Evolutionary conservation across 1,140 invertebrate species (phyloP).

Genomic region (Diachasma alloeum): DNA sequence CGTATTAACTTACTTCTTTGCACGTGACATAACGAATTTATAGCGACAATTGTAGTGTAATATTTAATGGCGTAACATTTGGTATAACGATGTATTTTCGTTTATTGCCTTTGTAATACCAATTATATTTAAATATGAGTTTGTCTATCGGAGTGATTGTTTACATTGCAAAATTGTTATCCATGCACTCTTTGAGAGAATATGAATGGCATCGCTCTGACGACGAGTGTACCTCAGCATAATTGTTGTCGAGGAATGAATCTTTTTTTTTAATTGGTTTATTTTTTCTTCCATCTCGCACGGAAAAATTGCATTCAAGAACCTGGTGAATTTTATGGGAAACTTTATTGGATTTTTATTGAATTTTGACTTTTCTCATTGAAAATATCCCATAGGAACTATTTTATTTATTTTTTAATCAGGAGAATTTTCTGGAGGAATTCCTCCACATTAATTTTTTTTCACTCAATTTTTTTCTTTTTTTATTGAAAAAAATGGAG

Average conservation of each 20-base stretch:
- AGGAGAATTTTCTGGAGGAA: no score
- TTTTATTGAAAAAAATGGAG: no score
- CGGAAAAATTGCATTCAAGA: background rate
- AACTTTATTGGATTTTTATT: background rate
- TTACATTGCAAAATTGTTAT: conserved; percentile 1
- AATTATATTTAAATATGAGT: conserved; percentile 13
- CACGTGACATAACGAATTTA: conserved; percentile 42
- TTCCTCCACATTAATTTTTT: no score
- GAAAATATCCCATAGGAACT: no score
- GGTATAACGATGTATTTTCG: conserved; percentile 37
- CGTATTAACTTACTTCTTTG: conserved; percentile 35
- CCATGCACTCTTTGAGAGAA: background rate
- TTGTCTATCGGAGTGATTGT: conserved; percentile 1
- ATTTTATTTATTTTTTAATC: no score
- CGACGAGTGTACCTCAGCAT: background rate
- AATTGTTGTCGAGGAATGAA: background rate
- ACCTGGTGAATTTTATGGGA: no score
- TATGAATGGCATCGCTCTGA: background rate
- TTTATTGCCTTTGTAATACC: conserved; percentile 40
- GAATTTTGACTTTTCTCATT: no score
- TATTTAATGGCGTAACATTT: conserved; percentile 45
- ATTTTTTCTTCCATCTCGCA: background rate
- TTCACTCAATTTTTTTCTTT: background rate
- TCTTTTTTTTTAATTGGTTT: background rate
- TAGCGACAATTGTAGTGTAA: conserved; percentile 46